Percentiles rank a stretch among this genome's conserved stretches.
Conservation (phyloP, 2,113 vertebrate species). For the Dryoscopus gambensis region DNA sequence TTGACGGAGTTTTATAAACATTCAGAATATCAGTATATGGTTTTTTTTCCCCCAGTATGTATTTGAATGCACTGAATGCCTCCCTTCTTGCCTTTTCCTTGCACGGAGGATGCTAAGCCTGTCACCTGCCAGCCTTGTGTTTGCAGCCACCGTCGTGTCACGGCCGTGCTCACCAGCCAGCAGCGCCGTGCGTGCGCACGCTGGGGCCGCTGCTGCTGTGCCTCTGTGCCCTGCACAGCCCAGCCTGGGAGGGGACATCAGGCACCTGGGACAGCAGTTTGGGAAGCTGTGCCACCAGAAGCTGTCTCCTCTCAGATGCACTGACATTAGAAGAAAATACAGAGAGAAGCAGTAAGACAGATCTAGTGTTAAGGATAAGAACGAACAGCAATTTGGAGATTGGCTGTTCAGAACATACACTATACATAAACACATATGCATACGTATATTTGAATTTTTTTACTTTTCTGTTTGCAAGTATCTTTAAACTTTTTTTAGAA, state of each 20-base stretch:
- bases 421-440: too few species aligned
- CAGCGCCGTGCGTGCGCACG: rapidly evolving
- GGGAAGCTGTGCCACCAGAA: background rate
- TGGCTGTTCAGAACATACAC: background rate
- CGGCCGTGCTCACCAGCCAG: rapidly evolving
- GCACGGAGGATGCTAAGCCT: background rate
- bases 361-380: background rate
- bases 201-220: background rate
- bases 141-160: background rate
- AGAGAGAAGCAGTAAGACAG: background rate
- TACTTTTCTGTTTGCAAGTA: background rate
- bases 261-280: background rate
- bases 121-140: background rate
- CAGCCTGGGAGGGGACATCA: rapidly evolving
- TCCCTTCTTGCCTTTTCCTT: background rate
- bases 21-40: background rate
- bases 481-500: background rate
- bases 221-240: background rate
- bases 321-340: background rate
- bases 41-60: background rate
- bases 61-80: background rate
- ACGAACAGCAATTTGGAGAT: background rate
- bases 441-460: background rate
- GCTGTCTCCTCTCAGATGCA: background rate
- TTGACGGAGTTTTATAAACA: background rate